Evolutionary conservation across 2,113 vertebrate species (phyloP), one percentile per base, ranked within the genome.

Genomic region (Gyps fulvus): DNA sequence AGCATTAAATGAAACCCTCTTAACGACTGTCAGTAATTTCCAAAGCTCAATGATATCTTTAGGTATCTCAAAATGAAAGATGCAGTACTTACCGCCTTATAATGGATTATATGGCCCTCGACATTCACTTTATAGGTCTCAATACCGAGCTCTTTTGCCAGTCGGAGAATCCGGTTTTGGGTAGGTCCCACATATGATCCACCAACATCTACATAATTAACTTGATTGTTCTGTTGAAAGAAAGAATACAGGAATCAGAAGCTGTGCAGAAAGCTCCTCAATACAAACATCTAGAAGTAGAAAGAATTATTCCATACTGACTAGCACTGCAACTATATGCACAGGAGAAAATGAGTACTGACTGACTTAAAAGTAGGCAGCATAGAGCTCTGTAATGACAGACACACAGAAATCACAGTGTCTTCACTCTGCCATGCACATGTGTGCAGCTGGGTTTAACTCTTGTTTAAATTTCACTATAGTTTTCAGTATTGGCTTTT

Each of bases 131-230:
- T 98, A 22, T 99, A 99, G 16, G 97, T 99, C 88, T 98, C 90
- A 91, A 99, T 65, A 40, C 98, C 98, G 85, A 99, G 93, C 67
- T 99, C 98, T 57, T 98, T 98, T 26, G 98, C 97, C 47, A 99
- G 91, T 4, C 98, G 97, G 31, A 99, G 96, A 87, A 99, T 98
- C n/a, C 98, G 93, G 93, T 99, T 99, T 84, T 99, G 98, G 12
- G 98, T 99, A 4, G 98, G 98, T 90, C 98, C 98, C 49, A 99
- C 97, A 47, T 99, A 99, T 0, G 98, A 69, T 83, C 98, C 98
- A 14, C 98, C 98, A 93, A 99, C 98, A 95, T 99, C 98, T 3
- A 99, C 98, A 1, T 99, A 99, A 54, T 95, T 38, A 61, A 98
- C 98, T 31, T 98, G 80, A 11, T 94, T 84, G 4, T 98, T 98